Base-by-base conservation (phyloP, 2,113 vertebrate species). In the Semnopithecus entellus region DNA sequence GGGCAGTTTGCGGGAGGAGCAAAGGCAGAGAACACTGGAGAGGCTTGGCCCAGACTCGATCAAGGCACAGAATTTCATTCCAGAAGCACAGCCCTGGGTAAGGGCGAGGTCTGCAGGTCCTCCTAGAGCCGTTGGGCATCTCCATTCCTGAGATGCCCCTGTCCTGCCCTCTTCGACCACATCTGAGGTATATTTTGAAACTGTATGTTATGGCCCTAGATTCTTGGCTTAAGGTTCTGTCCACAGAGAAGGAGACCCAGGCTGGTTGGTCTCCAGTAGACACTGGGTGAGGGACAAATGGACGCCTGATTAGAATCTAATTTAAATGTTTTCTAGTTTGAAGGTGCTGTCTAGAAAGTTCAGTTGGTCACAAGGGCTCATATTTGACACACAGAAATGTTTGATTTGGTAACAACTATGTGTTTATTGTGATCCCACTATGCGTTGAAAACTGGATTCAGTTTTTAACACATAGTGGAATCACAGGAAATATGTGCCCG, bases 211-310 rank as follows among this genome's bases (percentile, higher is more conserved):
- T 9, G 7, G 57, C 22, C 27, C 55, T 43, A 8, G 12, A n/a
- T 91, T 85, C 68, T 93, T 85, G 86, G 40, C 40, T 76, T 43
- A 27, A 61, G 40, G 8, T 32, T 95, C 38, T 96, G 16, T 52
- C 23, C 16, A 9, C 10, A 48, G 61, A 83, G 12, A 20, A 32
- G 23, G 64, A 68, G 22, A 23, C 18, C 43, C 27, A 61, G 55
- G 35, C 75, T 85, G 68, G 10, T 5, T 70, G 35, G 25, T 93
- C 73, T 72, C 55, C 40, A 8, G 30, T 9, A 32, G 45, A 12
- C 43, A 38, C 50, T 66, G 30, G n/a, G 38, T n/a, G 18, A 45
- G 45, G 59, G 52, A n/a, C 45, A 35, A 10, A 30, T 32, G 45
- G 25, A 18, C 6, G 2, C 0, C 8, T 11, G 13, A 23, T 43